Evolutionary conservation across 2,113 vertebrate species (phyloP).

Genomic region (Cranoglanis bouderius): DNA sequence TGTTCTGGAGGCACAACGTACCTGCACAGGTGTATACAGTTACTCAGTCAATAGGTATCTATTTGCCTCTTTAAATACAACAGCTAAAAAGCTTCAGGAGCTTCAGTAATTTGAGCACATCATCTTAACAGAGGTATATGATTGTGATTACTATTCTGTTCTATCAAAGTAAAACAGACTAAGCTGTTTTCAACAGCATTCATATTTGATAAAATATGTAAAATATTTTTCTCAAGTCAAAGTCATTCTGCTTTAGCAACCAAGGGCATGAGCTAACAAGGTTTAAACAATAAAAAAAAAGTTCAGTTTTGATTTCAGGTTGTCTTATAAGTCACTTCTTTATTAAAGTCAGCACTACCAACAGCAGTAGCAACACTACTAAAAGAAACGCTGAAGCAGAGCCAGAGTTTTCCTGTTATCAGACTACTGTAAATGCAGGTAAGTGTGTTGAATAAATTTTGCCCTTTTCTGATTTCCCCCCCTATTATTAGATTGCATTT

Average conservation of each 20-base stretch:
- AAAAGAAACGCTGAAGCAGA: too few species aligned
- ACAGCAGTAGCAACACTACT: neutral
- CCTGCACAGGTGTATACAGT: slow-evolving; percentile 68
- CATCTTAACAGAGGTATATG: neutral
- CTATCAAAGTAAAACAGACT: neutral
- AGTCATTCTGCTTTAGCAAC: neutral
- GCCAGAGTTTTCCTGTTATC: neutral
- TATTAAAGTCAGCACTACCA: neutral
- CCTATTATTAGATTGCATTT: neutral
- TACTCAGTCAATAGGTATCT: neutral
- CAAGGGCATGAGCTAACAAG: neutral
- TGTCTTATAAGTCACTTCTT: neutral
- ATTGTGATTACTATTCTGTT: neutral
- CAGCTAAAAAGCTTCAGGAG: neutral
- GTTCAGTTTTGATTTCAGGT: neutral
- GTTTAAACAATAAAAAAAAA: neutral
- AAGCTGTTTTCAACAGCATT: neutral
- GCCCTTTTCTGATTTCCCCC: neutral
- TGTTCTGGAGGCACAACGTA: slow-evolving; percentile 94
- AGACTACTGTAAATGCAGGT: neutral
- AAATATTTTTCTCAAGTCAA: neutral
- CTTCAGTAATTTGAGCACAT: neutral
- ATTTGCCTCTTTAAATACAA: neutral
- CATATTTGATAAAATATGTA: neutral
- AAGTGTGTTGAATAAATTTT: neutral